Percentiles rank a stretch among this genome's conserved stretches.
These are phyloP conservation scores for Drosophila longiperda DNA, from an alignment of 2,888 invertebrate genomes.

Conservation along the genomic window DNA sequence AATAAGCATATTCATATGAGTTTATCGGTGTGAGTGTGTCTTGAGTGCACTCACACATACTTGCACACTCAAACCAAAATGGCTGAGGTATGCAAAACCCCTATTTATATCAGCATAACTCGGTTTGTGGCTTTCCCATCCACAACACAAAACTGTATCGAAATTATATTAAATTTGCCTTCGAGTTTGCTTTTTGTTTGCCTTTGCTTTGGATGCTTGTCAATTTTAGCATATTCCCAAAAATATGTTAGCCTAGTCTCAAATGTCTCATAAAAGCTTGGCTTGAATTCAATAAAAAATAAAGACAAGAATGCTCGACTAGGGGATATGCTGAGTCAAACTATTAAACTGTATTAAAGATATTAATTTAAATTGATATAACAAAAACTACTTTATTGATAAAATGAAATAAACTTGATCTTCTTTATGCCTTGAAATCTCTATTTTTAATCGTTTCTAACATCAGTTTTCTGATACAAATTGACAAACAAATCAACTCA, in stretches of 20 bases:
- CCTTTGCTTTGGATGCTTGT: conserved; percentile 3
- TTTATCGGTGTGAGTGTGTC: conserved; percentile 15
- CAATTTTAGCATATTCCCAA: conserved; percentile 11
- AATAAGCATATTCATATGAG: conserved; percentile 58
- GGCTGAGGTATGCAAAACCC: conserved; percentile 42
- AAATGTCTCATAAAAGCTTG: conserved; percentile 28
- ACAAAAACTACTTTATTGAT: rapidly evolving
- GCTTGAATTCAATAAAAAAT: conserved; percentile 25
- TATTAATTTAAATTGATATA: neutral
- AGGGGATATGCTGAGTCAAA: neutral
- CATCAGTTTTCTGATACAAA: neutral
- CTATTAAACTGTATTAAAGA: neutral
- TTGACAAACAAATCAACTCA: neutral
- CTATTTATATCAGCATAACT: conserved; percentile 63
- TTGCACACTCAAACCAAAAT: neutral
- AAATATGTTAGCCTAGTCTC: conserved; percentile 17
- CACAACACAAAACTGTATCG: conserved; percentile 12
- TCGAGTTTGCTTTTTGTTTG: conserved; percentile 31
- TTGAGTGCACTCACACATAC: conserved; percentile 7
- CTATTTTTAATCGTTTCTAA: neutral
- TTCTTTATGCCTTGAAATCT: neutral
- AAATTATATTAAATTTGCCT: conserved; percentile 55
- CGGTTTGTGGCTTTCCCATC: conserved; percentile 44
- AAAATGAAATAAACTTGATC: neutral
- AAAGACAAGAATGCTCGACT: neutral